These are phyloP conservation scores for Drosophila setosimentum DNA, from an alignment of 2,888 invertebrate genomes.

Conservation along the genomic window DNA sequence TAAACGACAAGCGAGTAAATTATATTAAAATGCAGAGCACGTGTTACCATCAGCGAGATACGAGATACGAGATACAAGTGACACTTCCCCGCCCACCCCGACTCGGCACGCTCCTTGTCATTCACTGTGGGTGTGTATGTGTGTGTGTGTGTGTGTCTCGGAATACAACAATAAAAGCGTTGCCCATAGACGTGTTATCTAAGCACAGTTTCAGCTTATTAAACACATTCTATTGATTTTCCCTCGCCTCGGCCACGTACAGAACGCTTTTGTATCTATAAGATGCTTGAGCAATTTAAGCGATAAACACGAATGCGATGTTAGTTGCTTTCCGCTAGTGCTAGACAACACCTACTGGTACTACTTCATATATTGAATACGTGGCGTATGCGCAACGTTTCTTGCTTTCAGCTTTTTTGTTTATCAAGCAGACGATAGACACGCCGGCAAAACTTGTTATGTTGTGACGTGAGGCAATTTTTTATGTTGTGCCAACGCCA, in stretches of 20 bases:
- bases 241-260: conserved; percentile 28
- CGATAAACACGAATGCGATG: conserved; percentile 64
- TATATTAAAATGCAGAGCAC: conserved; percentile 61
- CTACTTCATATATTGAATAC: conserved; percentile 14
- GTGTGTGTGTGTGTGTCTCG: background rate
- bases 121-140: background rate
- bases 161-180: conserved; percentile 46
- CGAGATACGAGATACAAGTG: conserved; percentile 43
- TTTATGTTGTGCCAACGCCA: conserved; percentile 45
- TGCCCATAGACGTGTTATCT: conserved; percentile 58
- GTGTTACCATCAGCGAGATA: conserved; percentile 41
- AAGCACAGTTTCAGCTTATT: conserved; percentile 67
- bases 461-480: conserved; percentile 54
- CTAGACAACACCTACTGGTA: conserved; percentile 5
- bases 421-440: conserved; percentile 47
- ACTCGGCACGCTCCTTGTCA: background rate
- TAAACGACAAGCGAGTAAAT: conserved; percentile 54
- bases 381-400: conserved; percentile 45
- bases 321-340: conserved; percentile 44
- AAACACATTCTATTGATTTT: conserved; percentile 68
- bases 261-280: conserved; percentile 47
- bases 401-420: conserved; percentile 21
- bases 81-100: conserved; percentile 6
- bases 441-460: conserved; percentile 50
- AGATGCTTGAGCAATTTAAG: conserved; percentile 64